Base-by-base conservation (phyloP, 2,113 vertebrate species). In the Caretta caretta region DNA sequence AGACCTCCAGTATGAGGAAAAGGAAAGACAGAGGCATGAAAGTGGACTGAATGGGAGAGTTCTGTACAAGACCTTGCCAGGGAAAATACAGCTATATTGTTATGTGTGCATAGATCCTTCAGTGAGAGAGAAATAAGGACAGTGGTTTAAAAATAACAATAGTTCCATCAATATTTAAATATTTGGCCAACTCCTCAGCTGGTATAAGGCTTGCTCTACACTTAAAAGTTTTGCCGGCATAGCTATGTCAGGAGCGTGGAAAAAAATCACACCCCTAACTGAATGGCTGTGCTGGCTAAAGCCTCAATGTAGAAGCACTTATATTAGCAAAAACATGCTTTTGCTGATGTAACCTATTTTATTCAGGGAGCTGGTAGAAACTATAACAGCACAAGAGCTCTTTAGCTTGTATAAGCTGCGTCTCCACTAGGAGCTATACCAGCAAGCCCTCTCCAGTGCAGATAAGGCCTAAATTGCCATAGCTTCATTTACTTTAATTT, bases 271-370 rank as follows among this genome's bases (percentile, higher is more conserved):
- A 20, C 56, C 59, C 8, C 10, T 25, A 82, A 69, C 13, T 1
- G n/a, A 3, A 56, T 35, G 89, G 35, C 84, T 83, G 8, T 69
- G 35, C 35, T 29, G 57, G 57, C 31, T 12, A 42, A 84, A 91
- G 80, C 83, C 20, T 78, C 83, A 0, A 0, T 76, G 22, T 31
- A 29, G 49, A 48, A 10, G 48, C 49, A 0, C 0, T 31, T 38
- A 49, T 54, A 6, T 10, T 27, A 92, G 72, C 54, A 72, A 82
- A 92, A 75, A 72, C 27, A 90, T 50, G 13, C 79, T 76, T 86
- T 83, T 86, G 75, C 38, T 3, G 0, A 53, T 25, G 46, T 6
- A 3, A 0, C 0, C 50, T 81, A 46, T 56, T 84, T 79, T 24
- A 1, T 25, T 3, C 56, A 25, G 27, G 31, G 5, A 81, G 27